Conservation (phyloP, 2,888 invertebrate species). For the Athalia rosae region DNA sequence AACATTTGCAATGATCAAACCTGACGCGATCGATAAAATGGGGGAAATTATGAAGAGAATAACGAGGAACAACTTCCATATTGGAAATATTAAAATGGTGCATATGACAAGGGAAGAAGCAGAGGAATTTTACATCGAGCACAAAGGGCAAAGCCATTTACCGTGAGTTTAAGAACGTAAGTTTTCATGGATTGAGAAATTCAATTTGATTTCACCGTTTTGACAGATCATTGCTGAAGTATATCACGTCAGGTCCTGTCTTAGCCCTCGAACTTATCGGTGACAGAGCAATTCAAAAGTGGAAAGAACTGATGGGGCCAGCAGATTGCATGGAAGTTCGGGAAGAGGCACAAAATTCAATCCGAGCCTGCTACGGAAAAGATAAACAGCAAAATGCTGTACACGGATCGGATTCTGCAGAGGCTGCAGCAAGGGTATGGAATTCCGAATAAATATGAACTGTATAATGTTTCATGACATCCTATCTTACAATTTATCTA, state of each 20-base stretch:
- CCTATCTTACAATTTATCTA: conserved; percentile 1
- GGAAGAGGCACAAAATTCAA: conserved; percentile 75
- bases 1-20: conserved; percentile 87
- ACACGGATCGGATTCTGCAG: conserved; percentile 79
- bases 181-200: conserved; percentile 46
- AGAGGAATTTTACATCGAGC: conserved; percentile 78
- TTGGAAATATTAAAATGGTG: conserved; percentile 85
- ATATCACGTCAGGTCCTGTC: conserved; percentile 81
- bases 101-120: conserved; percentile 80
- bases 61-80: conserved; percentile 69
- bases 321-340: conserved; percentile 79
- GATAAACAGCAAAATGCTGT: conserved; percentile 82
- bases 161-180: conserved; percentile 75
- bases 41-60: conserved; percentile 86
- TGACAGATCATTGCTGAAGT: conserved; percentile 77
- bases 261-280: conserved; percentile 85
- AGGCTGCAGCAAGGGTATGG: conserved; percentile 75
- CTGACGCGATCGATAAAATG: conserved; percentile 80
- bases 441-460: not conserved
- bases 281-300: conserved; percentile 79
- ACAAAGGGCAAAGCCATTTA: conserved; percentile 78
- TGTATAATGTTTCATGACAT: not conserved
- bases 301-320: conserved; percentile 79
- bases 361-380: conserved; percentile 81
- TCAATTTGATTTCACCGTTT: conserved; percentile 48